Base-by-base conservation (phyloP, 2,113 vertebrate genomes). In the Butorides virescens region DNA sequence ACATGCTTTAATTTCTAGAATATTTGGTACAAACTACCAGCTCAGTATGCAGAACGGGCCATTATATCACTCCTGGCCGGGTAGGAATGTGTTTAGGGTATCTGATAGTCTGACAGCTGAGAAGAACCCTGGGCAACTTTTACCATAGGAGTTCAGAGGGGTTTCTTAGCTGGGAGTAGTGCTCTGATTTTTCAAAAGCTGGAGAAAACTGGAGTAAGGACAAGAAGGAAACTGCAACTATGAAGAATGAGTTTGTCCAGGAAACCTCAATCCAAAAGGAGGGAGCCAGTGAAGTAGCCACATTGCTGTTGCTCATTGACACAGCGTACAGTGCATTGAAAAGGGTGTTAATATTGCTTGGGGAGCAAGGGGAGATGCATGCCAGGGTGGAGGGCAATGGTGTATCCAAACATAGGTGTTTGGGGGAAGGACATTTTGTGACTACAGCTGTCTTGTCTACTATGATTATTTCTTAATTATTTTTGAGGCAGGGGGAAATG, bases 201-300 rank as follows among this genome's bases (percentile, higher is more conserved):
- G n/a, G 30, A 63, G 50, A 68, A 81, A 53, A 25, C 10, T 39
- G 42, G 26, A 71, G 12, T 29, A 52, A 47, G 12, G 12, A 19
- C 5, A 26, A 56, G 12, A 34, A 52, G 34, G 36, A 56, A 80
- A 34, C 21, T 23, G 9, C 36, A 83, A 71, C 52, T 26, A 46
- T 0, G 1, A 71, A 53, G 29, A 65, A 39, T 0, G 0, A 53
- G 4, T 88, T 84, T 80, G 13, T 72, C 15, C 9, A 39, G n/a
- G 29, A 72, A 68, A 37, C 27, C 23, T 87, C 37, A 42, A 13
- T 46, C 34, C 34, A 47, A 34, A 34, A 50, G 32, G 25, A 56
- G 6, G 15, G 14, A 76, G 19, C 4, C 21, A 34, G 13, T 47
- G n/a, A 49, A 74, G 37, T 42, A 76, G 20, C 20, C 0, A 4